phyloP scores from a whole-genome alignment of 2,888 invertebrate genomes.

The Frankliniella intonsa region DNA sequence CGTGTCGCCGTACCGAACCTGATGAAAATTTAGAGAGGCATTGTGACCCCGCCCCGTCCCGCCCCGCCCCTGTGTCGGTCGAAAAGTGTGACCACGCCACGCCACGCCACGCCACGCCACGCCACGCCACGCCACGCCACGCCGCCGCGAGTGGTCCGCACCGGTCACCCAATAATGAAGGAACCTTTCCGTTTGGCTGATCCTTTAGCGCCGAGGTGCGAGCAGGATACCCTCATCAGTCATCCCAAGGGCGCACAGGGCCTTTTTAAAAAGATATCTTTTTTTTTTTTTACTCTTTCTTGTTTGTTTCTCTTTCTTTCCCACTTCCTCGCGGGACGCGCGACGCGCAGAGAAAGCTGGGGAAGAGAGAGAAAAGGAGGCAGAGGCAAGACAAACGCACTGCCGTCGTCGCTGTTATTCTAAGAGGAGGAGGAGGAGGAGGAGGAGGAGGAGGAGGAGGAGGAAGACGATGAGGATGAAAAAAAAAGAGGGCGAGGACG shows the following conservation, averaged over 20 bases:
- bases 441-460: too few relatives aligned
- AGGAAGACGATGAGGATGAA: too few relatives aligned
- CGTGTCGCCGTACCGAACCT: background rate
- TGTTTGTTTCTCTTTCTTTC: background rate
- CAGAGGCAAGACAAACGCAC: background rate
- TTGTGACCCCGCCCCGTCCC: background rate
- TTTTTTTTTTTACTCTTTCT: too few relatives aligned
- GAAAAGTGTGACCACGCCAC: too few relatives aligned
- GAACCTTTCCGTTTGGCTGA: background rate
- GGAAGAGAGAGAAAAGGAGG: background rate
- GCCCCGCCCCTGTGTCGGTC: background rate
- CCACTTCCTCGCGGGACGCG: too few relatives aligned
- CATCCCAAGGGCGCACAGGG: background rate
- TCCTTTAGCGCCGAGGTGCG: background rate
- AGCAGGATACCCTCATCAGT: slow-evolving; percentile 1
- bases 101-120: too few relatives aligned
- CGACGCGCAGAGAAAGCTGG: background rate
- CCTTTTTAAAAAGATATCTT: background rate
- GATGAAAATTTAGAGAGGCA: slow-evolving; percentile 14
- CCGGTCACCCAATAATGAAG: background rate
- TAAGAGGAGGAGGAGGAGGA: too few relatives aligned
- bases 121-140: too few relatives aligned
- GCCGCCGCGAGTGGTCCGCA: too few relatives aligned
- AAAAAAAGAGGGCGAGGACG: too few relatives aligned
- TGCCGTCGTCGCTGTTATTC: too few relatives aligned